Conservation (phyloP, 2,888 invertebrate species). For the Oxyteleia sp. region DNA sequence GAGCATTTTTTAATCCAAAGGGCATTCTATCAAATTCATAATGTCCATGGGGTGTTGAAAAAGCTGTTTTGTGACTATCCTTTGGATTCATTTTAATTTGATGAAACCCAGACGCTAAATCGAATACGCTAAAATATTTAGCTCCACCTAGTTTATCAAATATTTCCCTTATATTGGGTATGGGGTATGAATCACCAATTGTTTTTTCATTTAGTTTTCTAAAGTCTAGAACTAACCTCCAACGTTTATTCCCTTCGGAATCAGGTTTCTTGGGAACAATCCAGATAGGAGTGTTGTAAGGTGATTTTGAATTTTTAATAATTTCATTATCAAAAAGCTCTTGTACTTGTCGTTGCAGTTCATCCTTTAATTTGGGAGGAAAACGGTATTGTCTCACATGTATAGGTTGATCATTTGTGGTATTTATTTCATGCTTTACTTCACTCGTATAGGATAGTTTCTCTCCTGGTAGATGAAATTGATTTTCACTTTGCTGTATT, state of each 20-base stretch:
- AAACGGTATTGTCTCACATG: constrained; percentile 12
- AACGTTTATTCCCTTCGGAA: too few species aligned
- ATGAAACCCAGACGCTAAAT: too few species aligned
- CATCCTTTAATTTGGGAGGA: constrained; percentile 10
- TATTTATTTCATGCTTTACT: constrained; percentile 1
- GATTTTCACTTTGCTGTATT: background rate
- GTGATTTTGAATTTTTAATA: constrained; percentile 10
- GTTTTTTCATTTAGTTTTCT: constrained; percentile 21
- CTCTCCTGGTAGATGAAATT: constrained; percentile 10
- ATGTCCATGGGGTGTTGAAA: constrained; percentile 14
- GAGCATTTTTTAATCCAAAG: background rate
- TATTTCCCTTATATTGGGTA: constrained; percentile 7
- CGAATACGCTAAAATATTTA: too few species aligned
- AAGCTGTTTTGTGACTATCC: too few species aligned
- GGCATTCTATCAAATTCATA: constrained; percentile 10
- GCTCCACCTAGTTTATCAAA: constrained; percentile 5
- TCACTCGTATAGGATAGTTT: background rate
- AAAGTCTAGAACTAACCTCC: constrained; percentile 25
- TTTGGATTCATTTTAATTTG: too few species aligned
- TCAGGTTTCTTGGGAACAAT: too few species aligned
- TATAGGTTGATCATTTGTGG: constrained; percentile 17
- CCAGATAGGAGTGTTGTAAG: too few species aligned
- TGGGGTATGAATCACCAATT: constrained; percentile 5
- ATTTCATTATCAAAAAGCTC: background rate
- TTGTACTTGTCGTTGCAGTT: constrained; percentile 1